Evolutionary conservation across 2,888 invertebrate genomes (phyloP).

Genomic region (Lordiphosa fenestrarum): DNA sequence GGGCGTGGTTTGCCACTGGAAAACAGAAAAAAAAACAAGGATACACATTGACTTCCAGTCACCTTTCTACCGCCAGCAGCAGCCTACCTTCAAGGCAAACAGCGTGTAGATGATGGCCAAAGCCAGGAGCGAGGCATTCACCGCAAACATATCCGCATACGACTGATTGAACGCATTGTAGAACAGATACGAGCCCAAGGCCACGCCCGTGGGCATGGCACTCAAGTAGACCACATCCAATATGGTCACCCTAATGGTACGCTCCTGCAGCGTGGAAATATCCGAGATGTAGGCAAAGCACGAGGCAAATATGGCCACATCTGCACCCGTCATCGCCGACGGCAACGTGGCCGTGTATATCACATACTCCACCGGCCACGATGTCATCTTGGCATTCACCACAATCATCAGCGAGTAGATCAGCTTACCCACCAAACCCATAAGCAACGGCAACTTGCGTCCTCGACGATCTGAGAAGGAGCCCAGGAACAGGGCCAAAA

Average conservation of each 20-base stretch:
- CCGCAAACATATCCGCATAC: constrained; percentile 87
- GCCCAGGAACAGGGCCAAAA: constrained; percentile 89
- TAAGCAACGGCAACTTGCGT: constrained; percentile 86
- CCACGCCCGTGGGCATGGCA: constrained; percentile 91
- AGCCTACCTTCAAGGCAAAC: constrained; percentile 82
- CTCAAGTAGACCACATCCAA: constrained; percentile 90
- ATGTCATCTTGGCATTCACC: constrained; percentile 84
- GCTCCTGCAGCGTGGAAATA: constrained; percentile 84
- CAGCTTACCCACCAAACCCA: constrained; percentile 88
- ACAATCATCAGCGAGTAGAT: constrained; percentile 88
- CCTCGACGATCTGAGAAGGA: constrained; percentile 91
- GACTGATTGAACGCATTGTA: constrained; percentile 83
- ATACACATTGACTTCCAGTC: not conserved
- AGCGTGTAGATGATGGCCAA: constrained; percentile 85
- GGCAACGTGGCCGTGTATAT: constrained; percentile 89
- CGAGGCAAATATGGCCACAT: constrained; percentile 89
- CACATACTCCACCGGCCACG: constrained; percentile 88
- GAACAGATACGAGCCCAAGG: constrained; percentile 86
- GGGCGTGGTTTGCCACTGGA: constrained; percentile 85
- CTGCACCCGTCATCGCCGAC: constrained; percentile 88
- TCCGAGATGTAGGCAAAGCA: constrained; percentile 91
- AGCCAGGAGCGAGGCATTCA: constrained; percentile 84
- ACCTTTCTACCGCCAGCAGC: not conserved
- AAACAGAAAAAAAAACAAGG: constrained; percentile 5
- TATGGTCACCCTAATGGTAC: constrained; percentile 90